Base-by-base conservation (phyloP, 2,113 vertebrate genomes). In the Tricholaema leucomelas region DNA sequence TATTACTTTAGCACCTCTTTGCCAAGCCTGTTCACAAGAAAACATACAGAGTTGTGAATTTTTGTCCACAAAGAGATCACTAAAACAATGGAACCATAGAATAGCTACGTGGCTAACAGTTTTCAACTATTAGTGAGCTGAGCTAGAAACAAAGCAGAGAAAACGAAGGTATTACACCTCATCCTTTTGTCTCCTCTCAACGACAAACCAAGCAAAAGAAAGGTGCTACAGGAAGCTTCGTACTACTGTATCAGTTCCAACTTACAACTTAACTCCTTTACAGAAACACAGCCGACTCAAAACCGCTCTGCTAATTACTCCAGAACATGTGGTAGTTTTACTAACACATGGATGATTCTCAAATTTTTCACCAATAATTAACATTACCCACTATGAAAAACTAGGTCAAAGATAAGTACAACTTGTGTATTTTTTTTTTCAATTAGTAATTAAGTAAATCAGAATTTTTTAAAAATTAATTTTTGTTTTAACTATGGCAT, bases 291-390 rank as follows among this genome's bases (percentile, higher is more conserved):
- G 55, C 46, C 70, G 63, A 75, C 70, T 92, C 44, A 69, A 73
- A 78, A 64, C 30, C 75, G 23, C 36, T 33, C 40, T 81, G 54
- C 55, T 28, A 61, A 81, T 75, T 69, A 75, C 70, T 88, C 28
- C 70, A 50, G 75, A 42, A 40, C 48, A 81, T 20, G 28, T 4
- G 65, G 54, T 13, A 52, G 11, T 31, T 74, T 73, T 75, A 80
- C 60, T 77, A 74, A 85, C n/a, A 38, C 21, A 2, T 44, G 42
- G 25, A 10, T 74, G 60, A 81, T 35, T 67, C 54, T 74, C 18
- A 94, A 85, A 42, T 46, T 81, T 81, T 86, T 66, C 36, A 88
- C 27, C 17, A 78, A 88, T 61, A 91, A 90, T 86, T 90, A 92
- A 91, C 40, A 90, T 56, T 65, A 61, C 18, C 44, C 25, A 66